Evolutionary conservation across 1,140 invertebrate species (phyloP).

Genomic region (Rhagoletis pomonella): DNA sequence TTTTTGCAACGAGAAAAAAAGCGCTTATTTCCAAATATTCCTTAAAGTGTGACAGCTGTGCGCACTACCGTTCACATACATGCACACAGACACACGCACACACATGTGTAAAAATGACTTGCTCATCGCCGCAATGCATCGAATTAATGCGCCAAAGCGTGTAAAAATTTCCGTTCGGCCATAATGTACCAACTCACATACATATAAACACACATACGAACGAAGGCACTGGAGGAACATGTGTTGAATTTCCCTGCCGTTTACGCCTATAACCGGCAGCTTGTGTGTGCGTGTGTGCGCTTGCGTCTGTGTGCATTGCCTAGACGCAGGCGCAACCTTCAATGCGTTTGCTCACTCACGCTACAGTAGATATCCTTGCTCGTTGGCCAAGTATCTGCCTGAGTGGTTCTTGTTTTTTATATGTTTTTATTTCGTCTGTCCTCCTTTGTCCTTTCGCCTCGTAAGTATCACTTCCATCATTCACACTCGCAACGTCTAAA

Average conservation of each 20-base stretch:
- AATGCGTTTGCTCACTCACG: neutral
- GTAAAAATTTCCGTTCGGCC: constrained; percentile 42
- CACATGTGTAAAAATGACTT: neutral
- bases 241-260: neutral
- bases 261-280: neutral
- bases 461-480: neutral
- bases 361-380: neutral
- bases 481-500: neutral
- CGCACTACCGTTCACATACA: neutral
- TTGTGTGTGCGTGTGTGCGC: neutral
- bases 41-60: constrained; percentile 48
- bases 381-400: neutral
- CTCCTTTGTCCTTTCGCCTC: neutral
- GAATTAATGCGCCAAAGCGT: constrained; percentile 45
- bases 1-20: neutral
- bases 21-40: neutral
- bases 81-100: neutral
- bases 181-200: neutral
- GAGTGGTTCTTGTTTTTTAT: neutral
- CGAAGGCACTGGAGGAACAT: neutral
- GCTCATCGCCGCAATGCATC: constrained; percentile 20
- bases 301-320: neutral
- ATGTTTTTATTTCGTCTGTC: neutral
- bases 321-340: constrained; percentile 1
- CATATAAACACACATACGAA: neutral